Base-by-base conservation (phyloP, 2,888 invertebrate species). In the Oasisia sp. region DNA sequence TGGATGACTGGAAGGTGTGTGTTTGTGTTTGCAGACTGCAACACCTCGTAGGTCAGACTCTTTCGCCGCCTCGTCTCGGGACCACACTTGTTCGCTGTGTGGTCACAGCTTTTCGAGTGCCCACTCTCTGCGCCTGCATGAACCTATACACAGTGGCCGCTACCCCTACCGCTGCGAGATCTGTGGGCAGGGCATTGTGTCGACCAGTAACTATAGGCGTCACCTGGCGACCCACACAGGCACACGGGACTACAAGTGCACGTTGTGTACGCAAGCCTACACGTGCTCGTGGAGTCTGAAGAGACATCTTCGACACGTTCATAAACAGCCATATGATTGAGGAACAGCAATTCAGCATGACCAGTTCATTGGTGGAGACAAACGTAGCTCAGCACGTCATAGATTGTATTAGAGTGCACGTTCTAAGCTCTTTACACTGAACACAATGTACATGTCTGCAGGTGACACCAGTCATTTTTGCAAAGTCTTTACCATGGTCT, bases 11-110 rank as follows among this genome's bases (percentile, higher is more conserved):
- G 74, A 74, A 74, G 74, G 14, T 74, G 74, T 74, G 74, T 74
- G 74, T 74, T 74, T 74, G 74, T 74, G 19, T 74, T 74, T 74
- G 74, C 74, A 74, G 74, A 74, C 74, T 74, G 74, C 74, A 74
- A 74, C 74, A 27, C 27, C 74, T 74, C 74, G 74, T 74, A 74
- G 74, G 19, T 74, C 74, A 74, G 74, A n/a, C 74, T 74, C 74
- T 74, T 19, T 0, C 74, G 27, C 27, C 74, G 19, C 74, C 5
- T 19, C 74, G 27, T 19, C 74, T 74, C 74, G 74, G 27, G 27
- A 74, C 1, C 74, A 74, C 74, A 74, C 27, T 7, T 74, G 74
- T 74, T n/a, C 74, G 7, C 74, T 27, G 74, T 74, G 74, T 74
- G 74, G 74, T 74, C 14, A 27, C 27, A 74, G 74, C 74, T 74